These are phyloP conservation scores for Brachyhypopomus occidentalis DNA, from an alignment of 2,113 vertebrate genomes.

Conservation along the genomic window DNA sequence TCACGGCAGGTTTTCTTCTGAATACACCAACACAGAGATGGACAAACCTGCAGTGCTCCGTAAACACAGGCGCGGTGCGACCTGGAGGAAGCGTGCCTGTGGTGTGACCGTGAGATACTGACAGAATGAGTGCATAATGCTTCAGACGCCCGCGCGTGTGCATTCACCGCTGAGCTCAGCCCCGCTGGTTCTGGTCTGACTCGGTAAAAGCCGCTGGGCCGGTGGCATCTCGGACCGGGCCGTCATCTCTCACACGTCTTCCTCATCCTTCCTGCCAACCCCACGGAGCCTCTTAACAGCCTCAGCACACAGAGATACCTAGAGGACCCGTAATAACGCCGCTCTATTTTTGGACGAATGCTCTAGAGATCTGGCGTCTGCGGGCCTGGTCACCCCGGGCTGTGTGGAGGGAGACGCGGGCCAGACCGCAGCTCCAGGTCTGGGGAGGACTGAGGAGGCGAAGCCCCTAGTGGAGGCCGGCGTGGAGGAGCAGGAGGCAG, in stretches of 20 bases:
- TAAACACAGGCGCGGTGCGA: background rate
- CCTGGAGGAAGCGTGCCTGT: background rate
- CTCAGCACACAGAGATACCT: conserved; percentile 1
- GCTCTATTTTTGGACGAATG: conserved; percentile 37
- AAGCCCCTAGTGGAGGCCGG: conserved; percentile 26
- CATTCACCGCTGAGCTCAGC: too few species aligned
- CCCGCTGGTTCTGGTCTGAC: too few species aligned
- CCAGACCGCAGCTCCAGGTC: background rate
- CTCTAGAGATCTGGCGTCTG: conserved; percentile 36
- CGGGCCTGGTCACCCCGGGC: background rate
- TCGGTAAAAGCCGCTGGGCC: background rate
- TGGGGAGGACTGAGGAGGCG: background rate
- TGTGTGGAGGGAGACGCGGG: conserved; percentile 48
- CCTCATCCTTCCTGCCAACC: background rate
- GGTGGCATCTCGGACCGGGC: background rate
- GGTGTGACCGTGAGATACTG: too few species aligned
- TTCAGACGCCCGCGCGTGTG: too few species aligned
- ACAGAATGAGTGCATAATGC: too few species aligned
- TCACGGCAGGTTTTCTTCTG: background rate
- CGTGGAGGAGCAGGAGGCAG: conserved; percentile 43
- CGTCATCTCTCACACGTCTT: conserved; percentile 8
- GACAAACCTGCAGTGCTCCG: background rate
- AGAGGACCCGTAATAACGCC: conserved; percentile 30
- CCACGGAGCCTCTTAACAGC: background rate
- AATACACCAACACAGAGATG: background rate